phyloP scores from a whole-genome alignment of 2,888 invertebrate species.

The Drymonia ruficornis region DNA sequence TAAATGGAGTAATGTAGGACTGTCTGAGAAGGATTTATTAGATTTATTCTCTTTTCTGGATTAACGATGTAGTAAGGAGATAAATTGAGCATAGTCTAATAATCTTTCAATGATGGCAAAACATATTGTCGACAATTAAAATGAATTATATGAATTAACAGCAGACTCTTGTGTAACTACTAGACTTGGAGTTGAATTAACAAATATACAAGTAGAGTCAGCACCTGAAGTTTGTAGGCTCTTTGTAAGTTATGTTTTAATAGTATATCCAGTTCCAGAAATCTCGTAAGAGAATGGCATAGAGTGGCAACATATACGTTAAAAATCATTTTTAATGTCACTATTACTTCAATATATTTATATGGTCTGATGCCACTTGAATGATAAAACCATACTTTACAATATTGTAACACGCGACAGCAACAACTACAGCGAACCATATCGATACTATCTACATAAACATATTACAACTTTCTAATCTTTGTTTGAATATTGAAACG shows the following conservation, averaged over 20 bases:
- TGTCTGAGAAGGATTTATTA: conserved; percentile 5
- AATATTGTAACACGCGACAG: conserved; percentile 52
- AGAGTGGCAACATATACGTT: not conserved
- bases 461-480: conserved; percentile 69
- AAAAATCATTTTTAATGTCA: not conserved
- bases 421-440: conserved; percentile 29
- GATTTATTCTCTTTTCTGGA: not conserved
- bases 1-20: conserved; percentile 10
- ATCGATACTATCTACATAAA: conserved; percentile 48
- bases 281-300: no score
- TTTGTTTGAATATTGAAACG: conserved; percentile 54
- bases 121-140: no score
- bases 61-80: not conserved
- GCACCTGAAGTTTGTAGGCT: no score
- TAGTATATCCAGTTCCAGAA: no score
- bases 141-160: no score
- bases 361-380: conserved; percentile 59
- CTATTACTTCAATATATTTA: conserved; percentile 45
- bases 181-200: no score
- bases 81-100: no score
- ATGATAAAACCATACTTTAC: conserved; percentile 60
- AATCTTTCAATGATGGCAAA: no score
- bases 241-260: no score
- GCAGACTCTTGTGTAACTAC: no score
- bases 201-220: no score